These are phyloP conservation scores for Chymomyza procnemis DNA, from an alignment of 2,888 invertebrate species.

Conservation along the genomic window DNA sequence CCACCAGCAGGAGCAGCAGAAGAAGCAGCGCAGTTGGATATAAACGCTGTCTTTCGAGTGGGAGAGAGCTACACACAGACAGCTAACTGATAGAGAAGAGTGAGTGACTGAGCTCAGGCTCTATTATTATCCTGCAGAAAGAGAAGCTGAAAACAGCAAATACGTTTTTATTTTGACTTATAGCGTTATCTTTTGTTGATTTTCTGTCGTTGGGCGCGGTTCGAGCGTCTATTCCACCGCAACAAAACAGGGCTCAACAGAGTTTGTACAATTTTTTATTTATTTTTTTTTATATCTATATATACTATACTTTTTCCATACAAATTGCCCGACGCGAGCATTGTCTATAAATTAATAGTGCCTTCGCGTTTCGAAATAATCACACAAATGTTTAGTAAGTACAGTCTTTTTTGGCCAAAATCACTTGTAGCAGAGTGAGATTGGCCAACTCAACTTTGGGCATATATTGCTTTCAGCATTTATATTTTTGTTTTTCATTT, in stretches of 20 bases:
- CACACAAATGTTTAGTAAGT: neutral
- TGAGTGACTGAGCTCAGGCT: slow-evolving; percentile 47
- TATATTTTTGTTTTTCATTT: slow-evolving; percentile 4
- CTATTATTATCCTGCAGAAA: slow-evolving; percentile 73
- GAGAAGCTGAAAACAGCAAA: slow-evolving; percentile 78
- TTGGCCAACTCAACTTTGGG: slow-evolving; percentile 52
- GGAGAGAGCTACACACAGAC: slow-evolving; percentile 43
- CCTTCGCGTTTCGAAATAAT: slow-evolving; percentile 38
- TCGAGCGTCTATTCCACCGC: slow-evolving; percentile 54
- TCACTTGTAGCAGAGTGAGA: slow-evolving; percentile 56
- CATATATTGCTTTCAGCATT: slow-evolving; percentile 33
- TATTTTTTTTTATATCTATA: slow-evolving; percentile 18
- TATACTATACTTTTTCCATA: slow-evolving; percentile 74
- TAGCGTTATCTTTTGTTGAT: slow-evolving; percentile 46
- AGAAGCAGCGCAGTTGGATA: slow-evolving; percentile 27
- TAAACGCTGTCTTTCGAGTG: slow-evolving; percentile 45
- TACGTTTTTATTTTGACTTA: slow-evolving; percentile 62
- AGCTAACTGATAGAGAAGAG: slow-evolving; percentile 49
- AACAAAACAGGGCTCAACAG: slow-evolving; percentile 64
- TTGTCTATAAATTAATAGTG: slow-evolving; percentile 11
- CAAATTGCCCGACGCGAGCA: slow-evolving; percentile 70
- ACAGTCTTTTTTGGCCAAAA: slow-evolving; percentile 43
- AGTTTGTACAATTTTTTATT: slow-evolving; percentile 23
- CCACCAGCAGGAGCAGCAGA: slow-evolving; percentile 14
- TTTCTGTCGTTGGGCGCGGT: slow-evolving; percentile 56